Evolutionary conservation across 2,888 invertebrate species (phyloP), one percentile per base, ranked within the genome.

Genomic region (Sturmia bella): DNA sequence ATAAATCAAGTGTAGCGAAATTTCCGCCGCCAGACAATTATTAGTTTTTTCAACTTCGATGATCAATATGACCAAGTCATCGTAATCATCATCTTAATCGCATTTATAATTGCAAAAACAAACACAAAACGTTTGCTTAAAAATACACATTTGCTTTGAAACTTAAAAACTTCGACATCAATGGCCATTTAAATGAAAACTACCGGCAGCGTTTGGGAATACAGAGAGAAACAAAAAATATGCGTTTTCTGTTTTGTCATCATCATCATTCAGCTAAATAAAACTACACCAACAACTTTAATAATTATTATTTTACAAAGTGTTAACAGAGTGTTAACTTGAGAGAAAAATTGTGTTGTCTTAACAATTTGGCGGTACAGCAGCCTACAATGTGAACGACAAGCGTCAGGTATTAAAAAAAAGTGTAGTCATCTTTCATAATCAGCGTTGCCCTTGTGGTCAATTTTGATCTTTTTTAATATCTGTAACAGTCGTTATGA

Each of bases 1-100:
- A n/a, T 37, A 64, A 78, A 78, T 72, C 78, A 66, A 64, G 41
- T 59, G 64, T 37, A 72, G 52, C 50, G 13, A 50, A 72, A 52
- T 72, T 59, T 78, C 70, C 72, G 68, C 75, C 21, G 68, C 43
- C 48, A n/a, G 13, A 32, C 32, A 32, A 32, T 6, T 3, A 17
- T 50, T 50, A 11, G 19, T 15, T 11, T 15, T 54, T 32, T 27
- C 50, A 43, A 12, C 24, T 61, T 19, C 12, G 32, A 66, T 70
- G n/a, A 63, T 48, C 70, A 61, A 54, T 45, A 50, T 45, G 7
- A 50, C 17, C 50, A 13, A 66, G 70, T 72, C 64, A 78, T 66
- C 19, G 63, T 43, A 27, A 64, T 70, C 57, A 72, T 66, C 52
- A 63, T 72, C 21, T 59, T 64, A 37, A 64, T 64, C 54, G 45